These are phyloP conservation scores for Thripadectes ignobilis DNA, from an alignment of 2,797 vertebrate species.

Conservation along the genomic window DNA sequence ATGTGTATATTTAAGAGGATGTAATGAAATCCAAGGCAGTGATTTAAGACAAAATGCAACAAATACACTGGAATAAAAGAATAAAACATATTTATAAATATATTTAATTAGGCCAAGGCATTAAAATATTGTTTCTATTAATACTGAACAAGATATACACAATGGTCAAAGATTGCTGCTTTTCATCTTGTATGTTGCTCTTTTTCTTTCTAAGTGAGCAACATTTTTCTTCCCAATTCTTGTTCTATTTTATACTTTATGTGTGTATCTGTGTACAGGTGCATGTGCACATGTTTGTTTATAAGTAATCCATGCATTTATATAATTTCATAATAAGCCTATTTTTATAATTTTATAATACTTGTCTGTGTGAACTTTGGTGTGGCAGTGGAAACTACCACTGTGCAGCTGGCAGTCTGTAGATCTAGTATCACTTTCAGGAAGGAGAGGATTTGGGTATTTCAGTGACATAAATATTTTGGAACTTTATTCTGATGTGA, in stretches of 20 bases:
- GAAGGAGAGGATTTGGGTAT: neutral
- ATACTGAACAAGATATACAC: neutral
- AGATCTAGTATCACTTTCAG: neutral
- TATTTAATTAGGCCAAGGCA: neutral
- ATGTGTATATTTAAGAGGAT: neutral
- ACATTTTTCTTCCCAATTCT: neutral
- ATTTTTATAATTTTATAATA: neutral
- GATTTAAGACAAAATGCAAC: neutral
- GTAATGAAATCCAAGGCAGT: neutral
- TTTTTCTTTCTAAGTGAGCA: neutral
- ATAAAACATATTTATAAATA: neutral
- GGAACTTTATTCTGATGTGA: neutral
- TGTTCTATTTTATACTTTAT: neutral
- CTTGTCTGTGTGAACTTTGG: neutral
- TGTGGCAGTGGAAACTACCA: neutral
- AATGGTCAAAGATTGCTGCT: neutral
- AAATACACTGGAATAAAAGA: neutral
- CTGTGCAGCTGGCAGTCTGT: neutral
- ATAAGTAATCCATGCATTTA: neutral
- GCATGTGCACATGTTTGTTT: neutral
- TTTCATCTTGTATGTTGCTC: neutral
- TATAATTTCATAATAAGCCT: neutral
- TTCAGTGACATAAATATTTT: constrained; percentile 13
- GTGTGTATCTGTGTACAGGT: neutral
- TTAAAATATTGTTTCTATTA: neutral